Evolutionary conservation across 2,113 vertebrate genomes (phyloP).

Genomic region (Lepisosteus osseus): DNA sequence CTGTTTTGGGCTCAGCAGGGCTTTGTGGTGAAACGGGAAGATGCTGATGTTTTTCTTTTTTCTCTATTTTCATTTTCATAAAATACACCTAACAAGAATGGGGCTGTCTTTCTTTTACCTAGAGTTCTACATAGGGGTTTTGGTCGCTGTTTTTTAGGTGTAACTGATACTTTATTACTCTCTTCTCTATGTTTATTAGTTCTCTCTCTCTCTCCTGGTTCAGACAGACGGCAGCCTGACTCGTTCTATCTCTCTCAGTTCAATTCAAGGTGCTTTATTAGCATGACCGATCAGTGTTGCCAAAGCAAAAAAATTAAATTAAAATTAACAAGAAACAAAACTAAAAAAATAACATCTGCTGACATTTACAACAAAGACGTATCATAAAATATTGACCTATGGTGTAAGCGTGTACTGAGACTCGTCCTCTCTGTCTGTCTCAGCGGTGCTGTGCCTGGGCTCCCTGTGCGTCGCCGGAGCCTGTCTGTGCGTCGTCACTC

Average conservation of each 20-base stretch:
- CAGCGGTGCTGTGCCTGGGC: slow-evolving; percentile 29
- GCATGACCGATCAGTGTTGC: no score
- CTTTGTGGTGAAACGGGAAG: neutral
- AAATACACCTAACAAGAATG: neutral
- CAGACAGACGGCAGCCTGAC: neutral
- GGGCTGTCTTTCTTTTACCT: neutral
- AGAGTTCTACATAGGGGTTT: neutral
- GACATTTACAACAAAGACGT: no score
- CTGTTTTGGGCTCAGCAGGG: neutral
- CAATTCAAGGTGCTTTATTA: no score
- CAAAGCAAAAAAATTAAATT: neutral
- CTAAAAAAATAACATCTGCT: neutral
- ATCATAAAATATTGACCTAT: no score
- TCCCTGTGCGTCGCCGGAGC: slow-evolving; percentile 26
- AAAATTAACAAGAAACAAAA: neutral
- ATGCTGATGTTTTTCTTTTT: neutral
- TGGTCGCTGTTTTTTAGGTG: neutral
- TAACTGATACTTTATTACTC: no score
- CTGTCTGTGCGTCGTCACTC: slow-evolving; percentile 33
- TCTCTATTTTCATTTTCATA: neutral
- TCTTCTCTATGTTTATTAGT: neutral
- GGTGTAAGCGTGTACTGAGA: neutral
- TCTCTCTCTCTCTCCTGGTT: neutral
- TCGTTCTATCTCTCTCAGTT: neutral
- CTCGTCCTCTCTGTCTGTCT: neutral